Base-by-base conservation (phyloP, 2,888 invertebrate species). In the Drosophila prolongata region DNA sequence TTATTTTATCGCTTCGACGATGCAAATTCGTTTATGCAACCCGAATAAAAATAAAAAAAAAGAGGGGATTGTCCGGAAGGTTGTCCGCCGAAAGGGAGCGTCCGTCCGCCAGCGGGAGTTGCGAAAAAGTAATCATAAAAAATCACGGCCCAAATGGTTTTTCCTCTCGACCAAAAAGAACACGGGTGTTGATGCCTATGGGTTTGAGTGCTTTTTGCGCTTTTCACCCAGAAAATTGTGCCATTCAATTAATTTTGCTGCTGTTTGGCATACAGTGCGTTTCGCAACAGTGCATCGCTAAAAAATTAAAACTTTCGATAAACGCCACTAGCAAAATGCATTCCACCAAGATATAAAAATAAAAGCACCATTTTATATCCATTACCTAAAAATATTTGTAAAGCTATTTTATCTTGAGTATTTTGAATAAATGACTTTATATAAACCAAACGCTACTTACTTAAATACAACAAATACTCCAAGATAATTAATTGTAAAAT, bases 211-310 rank as follows among this genome's bases (percentile, higher is more conserved):
- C 47, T 56, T 75, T 79, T 82, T 68, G 40, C 75, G 57, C 60
- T 69, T 70, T 82, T 68, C 67, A 52, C 40, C 44, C 62, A 64
- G 67, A 65, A 73, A 68, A 78, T 68, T 80, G 65, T 68, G 75
- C 49, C 71, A 76, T 80, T 83, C 80, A 71, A 80, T 82, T 79
- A 72, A 77, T 77, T 77, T 69, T 53, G 73, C 58, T 67, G 70
- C 71, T 68, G 53, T 53, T 53, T 71, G 47, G 34, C 19, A 30
- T 55, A 49, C 43, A 66, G 53, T 70, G 53, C 58, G 56, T 49
- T 68, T 52, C 47, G 35, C 50, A 59, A 58, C 19, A 40, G 16
- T 19, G 16, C 40, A 54, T 16, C 13, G 8, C 8, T 10, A 11
- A 10, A 14, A 43, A 10, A 43, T 5, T 9, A n/a, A 14, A 19